A percentile compares a stretch with the other conserved stretches of the same genome.
Conservation (phyloP, 2,797 vertebrate genomes). For the Microctenopoma steveboyesi region DNA sequence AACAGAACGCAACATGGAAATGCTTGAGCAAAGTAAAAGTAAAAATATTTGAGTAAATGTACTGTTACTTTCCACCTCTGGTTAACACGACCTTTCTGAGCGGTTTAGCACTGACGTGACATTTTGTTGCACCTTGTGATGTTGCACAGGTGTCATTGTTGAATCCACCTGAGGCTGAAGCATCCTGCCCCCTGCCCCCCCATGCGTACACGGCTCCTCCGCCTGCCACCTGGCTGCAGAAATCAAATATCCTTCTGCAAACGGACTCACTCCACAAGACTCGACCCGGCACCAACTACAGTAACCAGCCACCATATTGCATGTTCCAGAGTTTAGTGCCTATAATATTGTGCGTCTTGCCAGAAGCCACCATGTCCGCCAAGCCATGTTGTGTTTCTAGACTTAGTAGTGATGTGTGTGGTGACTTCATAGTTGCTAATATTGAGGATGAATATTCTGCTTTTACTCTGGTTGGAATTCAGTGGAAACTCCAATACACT, state of each 20-base stretch:
- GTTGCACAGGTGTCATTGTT: background rate
- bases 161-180: conserved; percentile 4
- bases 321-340: conserved; percentile 81
- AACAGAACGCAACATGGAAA: background rate
- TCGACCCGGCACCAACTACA: conserved; percentile 60
- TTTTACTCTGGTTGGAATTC: conserved; percentile 72
- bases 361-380: conserved; percentile 76
- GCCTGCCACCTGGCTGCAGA: conserved; percentile 31
- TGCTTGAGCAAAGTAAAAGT: background rate
- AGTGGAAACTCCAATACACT: conserved; percentile 71
- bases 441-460: conserved; percentile 77
- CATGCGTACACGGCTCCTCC: conserved; percentile 37
- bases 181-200: background rate
- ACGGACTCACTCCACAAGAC: conserved; percentile 52
- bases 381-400: conserved; percentile 79
- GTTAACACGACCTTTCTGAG: background rate
- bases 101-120: conserved; percentile 22
- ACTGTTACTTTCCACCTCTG: background rate
- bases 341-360: conserved; percentile 78
- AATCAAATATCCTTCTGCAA: conserved; percentile 50
- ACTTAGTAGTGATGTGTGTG: conserved; percentile 74
- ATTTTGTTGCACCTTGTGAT: background rate
- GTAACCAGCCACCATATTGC: conserved; percentile 77
- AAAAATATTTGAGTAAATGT: background rate
- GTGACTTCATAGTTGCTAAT: conserved; percentile 77